These are phyloP conservation scores for Chlorodrepanis virens DNA, from an alignment of 2,113 vertebrate species.

Conservation along the genomic window DNA sequence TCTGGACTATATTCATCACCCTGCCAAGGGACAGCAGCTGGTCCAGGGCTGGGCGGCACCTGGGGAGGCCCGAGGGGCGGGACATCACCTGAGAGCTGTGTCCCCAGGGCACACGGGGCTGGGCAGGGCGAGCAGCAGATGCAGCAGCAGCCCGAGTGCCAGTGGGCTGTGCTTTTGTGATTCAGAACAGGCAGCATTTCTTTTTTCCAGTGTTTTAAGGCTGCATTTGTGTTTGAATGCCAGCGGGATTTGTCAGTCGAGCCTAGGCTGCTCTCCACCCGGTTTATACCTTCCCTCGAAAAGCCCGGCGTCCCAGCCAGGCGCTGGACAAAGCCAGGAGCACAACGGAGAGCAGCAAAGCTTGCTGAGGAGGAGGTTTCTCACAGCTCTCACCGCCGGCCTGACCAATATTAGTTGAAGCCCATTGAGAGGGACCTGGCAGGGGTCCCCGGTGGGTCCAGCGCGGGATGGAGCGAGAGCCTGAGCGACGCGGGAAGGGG, in stretches of 20 bases:
- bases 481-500: not conserved
- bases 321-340: not conserved
- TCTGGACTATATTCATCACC: not conserved
- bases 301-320: not conserved
- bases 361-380: not conserved
- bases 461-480: not conserved
- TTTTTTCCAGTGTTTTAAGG: slow-evolving; percentile 21
- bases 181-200: slow-evolving; percentile 43
- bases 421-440: not conserved
- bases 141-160: not conserved
- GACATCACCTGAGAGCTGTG: not conserved
- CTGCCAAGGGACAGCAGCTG: fast-evolving
- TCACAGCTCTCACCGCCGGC: not conserved
- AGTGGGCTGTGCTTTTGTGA: not conserved
- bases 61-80: not conserved
- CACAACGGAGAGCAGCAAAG: not conserved
- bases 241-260: not conserved
- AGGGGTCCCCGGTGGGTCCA: not conserved
- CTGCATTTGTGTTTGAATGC: slow-evolving; percentile 62
- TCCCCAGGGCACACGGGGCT: not conserved
- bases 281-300: not conserved
- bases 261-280: slow-evolving; percentile 4
- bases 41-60: not conserved
- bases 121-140: not conserved
- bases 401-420: not conserved